A percentile compares a stretch with the other conserved stretches of the same genome.
phyloP scores from a whole-genome alignment of 1,140 invertebrate species.

The Tribolium castaneum region DNA sequence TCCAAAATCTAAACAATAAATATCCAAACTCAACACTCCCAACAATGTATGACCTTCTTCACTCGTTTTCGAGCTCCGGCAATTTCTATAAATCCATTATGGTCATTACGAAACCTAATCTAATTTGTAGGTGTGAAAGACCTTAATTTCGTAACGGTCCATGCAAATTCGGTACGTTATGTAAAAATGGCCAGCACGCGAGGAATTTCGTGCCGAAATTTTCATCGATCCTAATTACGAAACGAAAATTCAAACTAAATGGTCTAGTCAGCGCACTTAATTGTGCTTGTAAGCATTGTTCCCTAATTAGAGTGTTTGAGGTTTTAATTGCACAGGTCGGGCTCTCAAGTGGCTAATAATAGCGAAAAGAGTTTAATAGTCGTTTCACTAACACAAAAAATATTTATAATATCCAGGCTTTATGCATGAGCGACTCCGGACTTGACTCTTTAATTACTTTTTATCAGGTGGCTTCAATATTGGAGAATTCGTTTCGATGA shows the following conservation, averaged over 20 bases:
- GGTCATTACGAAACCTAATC: neutral
- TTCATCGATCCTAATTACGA: neutral
- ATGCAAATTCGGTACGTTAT: conserved; percentile 3
- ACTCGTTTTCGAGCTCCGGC: neutral
- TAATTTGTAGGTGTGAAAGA: conserved; percentile 4
- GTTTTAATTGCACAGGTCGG: conserved; percentile 12
- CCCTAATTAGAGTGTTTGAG: conserved; percentile 22
- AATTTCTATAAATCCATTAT: neutral
- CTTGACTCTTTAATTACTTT: conserved; percentile 12
- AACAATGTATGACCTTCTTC: neutral
- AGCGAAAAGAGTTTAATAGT: conserved; percentile 11
- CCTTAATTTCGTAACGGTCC: neutral
- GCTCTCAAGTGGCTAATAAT: neutral
- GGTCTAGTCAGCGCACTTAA: conserved; percentile 12
- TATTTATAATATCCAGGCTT: conserved; percentile 16
- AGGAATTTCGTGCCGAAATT: neutral
- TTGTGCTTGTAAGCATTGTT: conserved; percentile 10
- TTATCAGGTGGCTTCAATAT: conserved; percentile 11
- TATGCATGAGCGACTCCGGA: conserved; percentile 3
- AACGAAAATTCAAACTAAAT: conserved; percentile 11
- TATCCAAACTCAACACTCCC: neutral
- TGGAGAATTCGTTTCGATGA: neutral
- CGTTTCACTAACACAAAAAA: conserved; percentile 28
- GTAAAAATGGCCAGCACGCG: neutral
- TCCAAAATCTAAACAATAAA: neutral